A percentile compares a stretch with the other conserved stretches of the same genome.
These are phyloP conservation scores for Sporophila hypoxantha DNA, from an alignment of 2,113 vertebrate species.

Conservation along the genomic window DNA sequence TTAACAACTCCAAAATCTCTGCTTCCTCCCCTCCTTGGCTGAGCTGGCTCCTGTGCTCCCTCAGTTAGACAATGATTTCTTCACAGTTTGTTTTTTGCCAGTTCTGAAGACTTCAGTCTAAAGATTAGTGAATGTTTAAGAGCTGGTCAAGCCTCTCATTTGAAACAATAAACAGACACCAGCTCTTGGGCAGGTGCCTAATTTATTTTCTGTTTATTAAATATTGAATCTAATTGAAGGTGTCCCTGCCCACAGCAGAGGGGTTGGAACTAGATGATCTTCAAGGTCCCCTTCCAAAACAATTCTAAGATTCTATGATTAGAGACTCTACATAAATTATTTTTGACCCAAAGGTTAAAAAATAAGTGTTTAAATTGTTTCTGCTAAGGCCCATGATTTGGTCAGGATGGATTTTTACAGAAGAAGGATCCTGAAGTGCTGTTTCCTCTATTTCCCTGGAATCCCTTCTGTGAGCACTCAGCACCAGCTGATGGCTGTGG, in stretches of 20 bases:
- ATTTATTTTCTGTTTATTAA: neutral
- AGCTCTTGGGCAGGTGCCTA: neutral
- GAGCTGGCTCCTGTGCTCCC: neutral
- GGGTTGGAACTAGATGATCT: neutral
- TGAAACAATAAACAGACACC: neutral
- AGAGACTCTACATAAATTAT: neutral
- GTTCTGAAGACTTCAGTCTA: neutral
- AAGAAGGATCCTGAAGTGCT: neutral
- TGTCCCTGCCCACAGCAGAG: neutral
- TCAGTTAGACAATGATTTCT: neutral
- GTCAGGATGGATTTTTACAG: neutral
- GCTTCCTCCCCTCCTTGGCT: neutral
- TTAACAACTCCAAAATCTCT: neutral
- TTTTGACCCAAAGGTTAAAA: neutral
- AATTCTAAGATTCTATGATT: neutral
- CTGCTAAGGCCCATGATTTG: neutral
- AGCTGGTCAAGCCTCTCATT: neutral
- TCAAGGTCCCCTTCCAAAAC: neutral
- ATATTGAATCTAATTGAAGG: neutral
- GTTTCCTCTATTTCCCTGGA: neutral
- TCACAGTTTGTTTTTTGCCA: neutral
- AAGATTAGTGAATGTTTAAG: neutral
- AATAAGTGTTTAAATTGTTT: neutral
- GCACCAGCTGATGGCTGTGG: neutral
- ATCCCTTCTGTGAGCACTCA: neutral